Evolutionary conservation across 2,888 invertebrate genomes (phyloP).

Genomic region (Hypomecis punctinalis): DNA sequence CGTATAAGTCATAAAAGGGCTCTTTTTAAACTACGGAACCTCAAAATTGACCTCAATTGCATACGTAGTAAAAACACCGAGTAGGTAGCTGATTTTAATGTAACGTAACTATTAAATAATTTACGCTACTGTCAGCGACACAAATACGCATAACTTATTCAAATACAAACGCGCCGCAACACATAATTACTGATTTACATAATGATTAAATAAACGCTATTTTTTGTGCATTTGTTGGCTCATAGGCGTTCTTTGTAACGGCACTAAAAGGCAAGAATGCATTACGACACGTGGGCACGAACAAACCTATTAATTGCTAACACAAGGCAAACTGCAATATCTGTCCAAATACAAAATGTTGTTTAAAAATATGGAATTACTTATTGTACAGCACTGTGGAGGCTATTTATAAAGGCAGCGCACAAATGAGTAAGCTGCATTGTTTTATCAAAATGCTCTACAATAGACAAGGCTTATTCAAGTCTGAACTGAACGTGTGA

Average conservation of each 20-base stretch:
- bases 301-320: slow-evolving; percentile 37
- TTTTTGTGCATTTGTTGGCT: slow-evolving; percentile 38
- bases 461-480: slow-evolving; percentile 1
- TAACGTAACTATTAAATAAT: slow-evolving; percentile 1
- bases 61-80: not conserved
- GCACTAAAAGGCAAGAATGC: slow-evolving; percentile 35
- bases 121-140: slow-evolving; percentile 30
- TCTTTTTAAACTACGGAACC: too few relatives aligned
- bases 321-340: slow-evolving; percentile 37
- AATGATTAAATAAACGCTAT: slow-evolving; percentile 41
- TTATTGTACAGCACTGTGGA: slow-evolving; percentile 12
- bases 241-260: slow-evolving; percentile 36
- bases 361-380: slow-evolving; percentile 23
- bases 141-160: slow-evolving; percentile 17
- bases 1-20: too few relatives aligned
- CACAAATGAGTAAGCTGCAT: not conserved
- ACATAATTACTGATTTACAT: slow-evolving; percentile 42
- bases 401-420: slow-evolving; percentile 12
- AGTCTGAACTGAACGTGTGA: slow-evolving; percentile 19
- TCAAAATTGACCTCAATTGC: not conserved
- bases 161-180: slow-evolving; percentile 31
- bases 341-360: slow-evolving; percentile 35
- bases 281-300: slow-evolving; percentile 34
- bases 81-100: not conserved
- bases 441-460: slow-evolving; percentile 3